Percentiles rank a stretch among this genome's conserved stretches.
phyloP scores from a whole-genome alignment of 2,797 vertebrate genomes.

The Labroides dimidiatus region DNA sequence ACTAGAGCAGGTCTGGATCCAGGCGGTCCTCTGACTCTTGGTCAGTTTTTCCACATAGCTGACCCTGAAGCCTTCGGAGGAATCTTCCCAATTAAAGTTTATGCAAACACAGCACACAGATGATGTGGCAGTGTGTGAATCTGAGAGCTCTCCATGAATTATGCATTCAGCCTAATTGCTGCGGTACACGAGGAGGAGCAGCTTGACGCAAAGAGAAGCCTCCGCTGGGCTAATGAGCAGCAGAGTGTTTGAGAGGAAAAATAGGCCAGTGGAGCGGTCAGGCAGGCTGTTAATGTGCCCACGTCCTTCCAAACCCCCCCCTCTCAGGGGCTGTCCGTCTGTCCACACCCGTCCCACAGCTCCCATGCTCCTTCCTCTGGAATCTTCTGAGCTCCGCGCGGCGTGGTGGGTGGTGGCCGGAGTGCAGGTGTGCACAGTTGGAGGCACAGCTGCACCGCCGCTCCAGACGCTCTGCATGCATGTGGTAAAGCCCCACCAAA shows the following conservation, averaged over 20 bases:
- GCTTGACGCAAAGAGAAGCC: constrained; percentile 69
- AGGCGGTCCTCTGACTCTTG: constrained; percentile 19
- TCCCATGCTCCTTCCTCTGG: constrained; percentile 56
- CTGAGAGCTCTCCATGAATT: constrained; percentile 79
- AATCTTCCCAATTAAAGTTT: constrained; percentile 76
- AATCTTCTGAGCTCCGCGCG: constrained; percentile 55
- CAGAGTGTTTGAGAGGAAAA: constrained; percentile 68
- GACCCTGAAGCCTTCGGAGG: constrained; percentile 64
- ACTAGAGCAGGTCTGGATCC: constrained; percentile 16
- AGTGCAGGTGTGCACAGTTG: constrained; percentile 83
- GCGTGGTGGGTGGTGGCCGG: constrained; percentile 77
- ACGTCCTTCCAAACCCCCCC: constrained; percentile 23
- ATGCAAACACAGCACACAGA: constrained; percentile 75
- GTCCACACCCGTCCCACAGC: constrained; percentile 53
- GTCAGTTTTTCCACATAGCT: constrained; percentile 39
- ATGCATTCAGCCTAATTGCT: constrained; percentile 82
- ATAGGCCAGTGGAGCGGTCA: constrained; percentile 50
- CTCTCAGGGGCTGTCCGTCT: constrained; percentile 45
- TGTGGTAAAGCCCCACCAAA: constrained; percentile 75
- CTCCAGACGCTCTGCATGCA: constrained; percentile 73
- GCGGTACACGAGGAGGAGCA: constrained; percentile 64
- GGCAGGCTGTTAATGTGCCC: constrained; percentile 48
- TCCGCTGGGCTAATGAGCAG: constrained; percentile 74
- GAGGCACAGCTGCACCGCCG: constrained; percentile 80
- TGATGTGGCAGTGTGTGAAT: constrained; percentile 71